phyloP scores from a whole-genome alignment of 2,797 vertebrate genomes.

The Cossypha polioptera region DNA sequence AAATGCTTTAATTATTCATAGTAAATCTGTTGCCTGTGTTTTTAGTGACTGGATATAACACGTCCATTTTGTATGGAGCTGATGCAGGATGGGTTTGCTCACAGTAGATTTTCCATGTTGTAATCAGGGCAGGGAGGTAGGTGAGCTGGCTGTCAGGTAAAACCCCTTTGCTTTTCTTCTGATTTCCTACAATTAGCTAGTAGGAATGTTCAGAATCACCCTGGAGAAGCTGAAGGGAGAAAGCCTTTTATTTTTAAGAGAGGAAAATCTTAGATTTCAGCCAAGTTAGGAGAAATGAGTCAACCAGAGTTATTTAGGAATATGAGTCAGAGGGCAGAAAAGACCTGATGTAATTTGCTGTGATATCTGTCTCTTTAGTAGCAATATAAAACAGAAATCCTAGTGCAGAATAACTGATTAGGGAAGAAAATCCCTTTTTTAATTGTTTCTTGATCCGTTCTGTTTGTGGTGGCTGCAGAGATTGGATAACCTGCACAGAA shows the following conservation, averaged over 20 bases:
- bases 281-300: conserved; percentile 28
- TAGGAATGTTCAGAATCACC: neutral
- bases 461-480: neutral
- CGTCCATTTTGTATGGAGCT: neutral
- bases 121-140: rapidly evolving
- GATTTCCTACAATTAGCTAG: neutral
- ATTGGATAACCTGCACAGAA: neutral
- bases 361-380: neutral
- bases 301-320: conserved; percentile 1
- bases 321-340: conserved; percentile 43
- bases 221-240: neutral
- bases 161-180: neutral
- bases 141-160: neutral
- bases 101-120: rapidly evolving
- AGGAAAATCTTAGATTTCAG: neutral
- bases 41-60: neutral
- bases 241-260: neutral
- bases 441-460: neutral
- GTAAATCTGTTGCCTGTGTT: neutral
- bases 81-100: neutral
- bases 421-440: neutral
- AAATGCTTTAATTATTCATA: neutral
- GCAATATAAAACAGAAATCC: neutral
- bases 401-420: neutral
- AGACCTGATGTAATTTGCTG: neutral